These are phyloP conservation scores for Lates calcarifer DNA, from an alignment of 2,113 vertebrate species.

Conservation along the genomic window DNA sequence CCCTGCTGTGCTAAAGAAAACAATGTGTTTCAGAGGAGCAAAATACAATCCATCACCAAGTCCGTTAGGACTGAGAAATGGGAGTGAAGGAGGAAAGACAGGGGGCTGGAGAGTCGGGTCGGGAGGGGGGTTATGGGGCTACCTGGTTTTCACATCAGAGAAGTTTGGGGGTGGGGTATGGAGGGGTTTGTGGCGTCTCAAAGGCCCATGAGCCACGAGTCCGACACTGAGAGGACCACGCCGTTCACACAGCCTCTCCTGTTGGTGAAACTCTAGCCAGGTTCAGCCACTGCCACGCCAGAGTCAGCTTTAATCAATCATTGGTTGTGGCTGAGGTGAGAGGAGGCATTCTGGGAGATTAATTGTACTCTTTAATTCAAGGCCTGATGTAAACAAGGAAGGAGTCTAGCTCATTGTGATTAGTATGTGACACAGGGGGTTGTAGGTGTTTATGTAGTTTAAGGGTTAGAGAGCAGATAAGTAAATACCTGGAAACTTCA, in stretches of 20 bases:
- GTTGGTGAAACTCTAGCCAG: slow-evolving; percentile 69
- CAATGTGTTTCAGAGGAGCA: slow-evolving; percentile 97
- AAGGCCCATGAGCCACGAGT: slow-evolving; percentile 85
- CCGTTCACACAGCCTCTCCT: slow-evolving; percentile 72
- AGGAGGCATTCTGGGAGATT: slow-evolving; percentile 77
- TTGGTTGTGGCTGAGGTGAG: slow-evolving; percentile 58
- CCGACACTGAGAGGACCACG: slow-evolving; percentile 85
- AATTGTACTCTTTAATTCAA: slow-evolving; percentile 80
- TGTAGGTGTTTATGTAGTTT: slow-evolving; percentile 45
- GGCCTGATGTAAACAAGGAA: slow-evolving; percentile 73
- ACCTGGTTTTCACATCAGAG: slow-evolving; percentile 97
- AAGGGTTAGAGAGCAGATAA: slow-evolving; percentile 51
- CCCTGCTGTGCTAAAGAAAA: slow-evolving; percentile 99
- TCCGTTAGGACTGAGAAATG: slow-evolving; percentile 84
- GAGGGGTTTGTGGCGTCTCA: slow-evolving; percentile 82
- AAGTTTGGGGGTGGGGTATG: slow-evolving; percentile 58
- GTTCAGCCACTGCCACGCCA: slow-evolving; percentile 60
- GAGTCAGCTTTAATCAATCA: slow-evolving; percentile 79
- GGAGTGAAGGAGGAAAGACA: slow-evolving; percentile 70
- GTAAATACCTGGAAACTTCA: slow-evolving; percentile 39
- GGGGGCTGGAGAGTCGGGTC: slow-evolving; percentile 56
- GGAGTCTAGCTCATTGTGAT: slow-evolving; percentile 53
- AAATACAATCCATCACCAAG: slow-evolving; percentile 97
- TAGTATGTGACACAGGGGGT: slow-evolving; percentile 51
- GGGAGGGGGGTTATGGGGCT: slow-evolving; percentile 74